Base-by-base conservation (phyloP, 2,797 vertebrate species). In the Phrynocephalus vlangalii region DNA sequence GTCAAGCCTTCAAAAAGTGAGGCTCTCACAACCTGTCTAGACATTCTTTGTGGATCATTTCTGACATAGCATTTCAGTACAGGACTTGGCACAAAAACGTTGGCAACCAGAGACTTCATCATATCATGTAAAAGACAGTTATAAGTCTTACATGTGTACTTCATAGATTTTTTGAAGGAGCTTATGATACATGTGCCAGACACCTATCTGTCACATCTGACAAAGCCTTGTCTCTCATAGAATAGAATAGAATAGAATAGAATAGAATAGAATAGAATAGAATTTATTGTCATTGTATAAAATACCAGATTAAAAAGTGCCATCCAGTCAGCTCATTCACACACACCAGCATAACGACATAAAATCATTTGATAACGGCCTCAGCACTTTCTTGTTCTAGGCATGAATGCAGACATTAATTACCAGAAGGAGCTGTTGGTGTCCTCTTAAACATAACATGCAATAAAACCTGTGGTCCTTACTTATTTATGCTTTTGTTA, bases 401-500 rank as follows among this genome's bases (percentile, higher is more conserved):
- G 38, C 52, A 70, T 26, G 28, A 77, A 24, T 85, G 22, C 13
- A 79, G 66, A 63, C 44, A 44, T 73, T 52, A 66, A 77, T 82
- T 3, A 68, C 48, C 33, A 82, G 79, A 38, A 67, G 56, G 68
- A 16, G 15, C 26, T n/a, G 48, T 91, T 60, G 77, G 78, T 87
- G 84, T 93, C 86, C 84, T 82, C 52, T 88, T 79, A 70, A 82
- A 92, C 79, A 70, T 86, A 94, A 88, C 82, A 89, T 92, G 87
- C 90, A 95, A 86, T 91, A 94, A 90, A 95, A 90, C 83, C 90
- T 38, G 81, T 90, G 92, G 83, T 91, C 83, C 79, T 94, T 94
- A 86, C 79, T 94, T 94, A 86, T 86, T 93, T 94, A 88, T 86
- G 79, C 81, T 93, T 94, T 93, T 93, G 90, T 88, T 90, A 92